phyloP scores from a whole-genome alignment of 2,888 invertebrate genomes.

The Catocala fraxini region DNA sequence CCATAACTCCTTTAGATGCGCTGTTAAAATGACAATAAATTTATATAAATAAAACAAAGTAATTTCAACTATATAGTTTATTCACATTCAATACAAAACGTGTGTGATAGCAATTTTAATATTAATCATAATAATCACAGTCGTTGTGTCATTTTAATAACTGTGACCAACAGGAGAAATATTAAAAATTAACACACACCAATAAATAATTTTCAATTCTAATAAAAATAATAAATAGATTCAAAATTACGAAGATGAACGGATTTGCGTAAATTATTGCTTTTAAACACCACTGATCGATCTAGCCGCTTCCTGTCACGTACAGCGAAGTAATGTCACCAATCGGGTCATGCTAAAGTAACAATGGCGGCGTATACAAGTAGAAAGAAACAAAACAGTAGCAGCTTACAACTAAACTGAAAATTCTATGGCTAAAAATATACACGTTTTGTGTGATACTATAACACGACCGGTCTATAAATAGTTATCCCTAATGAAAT shows the following conservation, averaged over 20 bases:
- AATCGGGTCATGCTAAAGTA: conserved; percentile 45
- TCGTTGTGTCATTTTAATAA: conserved; percentile 56
- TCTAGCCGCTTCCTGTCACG: conserved; percentile 54
- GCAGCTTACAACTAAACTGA: conserved; percentile 56
- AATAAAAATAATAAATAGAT: conserved; percentile 78
- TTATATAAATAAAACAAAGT: conserved; percentile 48
- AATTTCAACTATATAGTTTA: conserved; percentile 85
- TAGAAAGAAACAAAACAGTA: conserved; percentile 46
- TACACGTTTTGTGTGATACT: conserved; percentile 66
- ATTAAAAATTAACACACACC: conserved; percentile 84
- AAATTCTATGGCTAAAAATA: conserved; percentile 69
- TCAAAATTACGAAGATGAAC: conserved; percentile 64
- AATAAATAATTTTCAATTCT: conserved; percentile 83
- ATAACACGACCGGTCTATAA: conserved; percentile 72
- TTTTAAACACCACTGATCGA: conserved; percentile 59
- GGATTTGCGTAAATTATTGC: conserved; percentile 62
- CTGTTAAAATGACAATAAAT: too few relatives aligned
- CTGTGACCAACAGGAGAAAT: conserved; percentile 69
- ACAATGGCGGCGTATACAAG: conserved; percentile 59
- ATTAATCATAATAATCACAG: conserved; percentile 76
- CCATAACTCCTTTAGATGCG: too few relatives aligned
- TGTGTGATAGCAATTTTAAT: conserved; percentile 82
- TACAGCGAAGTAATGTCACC: conserved; percentile 60
- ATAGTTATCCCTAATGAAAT: conserved; percentile 80
- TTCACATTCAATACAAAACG: conserved; percentile 88